Percentiles rank a stretch among this genome's conserved stretches.
Evolutionary conservation across 2,113 vertebrate species (phyloP).

Genomic region (Cygnus atratus): DNA sequence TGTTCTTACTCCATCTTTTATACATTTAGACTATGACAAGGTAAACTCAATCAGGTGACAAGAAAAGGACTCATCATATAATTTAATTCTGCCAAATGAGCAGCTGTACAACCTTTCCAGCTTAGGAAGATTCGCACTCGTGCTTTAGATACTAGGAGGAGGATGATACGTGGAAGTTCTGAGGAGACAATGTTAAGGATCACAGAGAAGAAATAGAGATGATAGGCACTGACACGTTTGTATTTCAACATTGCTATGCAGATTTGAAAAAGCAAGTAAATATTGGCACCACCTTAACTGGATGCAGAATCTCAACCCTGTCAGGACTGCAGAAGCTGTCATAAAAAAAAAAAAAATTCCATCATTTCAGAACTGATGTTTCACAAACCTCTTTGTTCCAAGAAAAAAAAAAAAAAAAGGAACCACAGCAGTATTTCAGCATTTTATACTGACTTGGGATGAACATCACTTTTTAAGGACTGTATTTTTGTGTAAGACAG

Average conservation of each 20-base stretch:
- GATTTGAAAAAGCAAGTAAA: neutral
- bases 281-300: neutral
- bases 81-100: rapidly evolving
- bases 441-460: neutral
- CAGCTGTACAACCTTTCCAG: neutral
- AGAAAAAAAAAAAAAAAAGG: neutral
- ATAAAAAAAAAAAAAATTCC: neutral
- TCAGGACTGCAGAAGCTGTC: neutral
- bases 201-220: rapidly evolving
- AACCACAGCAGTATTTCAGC: neutral
- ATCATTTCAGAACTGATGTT: neutral
- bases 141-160: no score
- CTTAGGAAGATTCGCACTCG: neutral
- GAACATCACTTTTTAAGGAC: neutral
- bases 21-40: neutral
- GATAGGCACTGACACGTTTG: rapidly evolving
- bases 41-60: neutral
- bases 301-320: neutral
- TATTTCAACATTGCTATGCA: neutral
- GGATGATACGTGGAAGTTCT: neutral
- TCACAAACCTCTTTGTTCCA: neutral
- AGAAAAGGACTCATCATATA: neutral
- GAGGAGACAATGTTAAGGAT: no score
- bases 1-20: neutral
- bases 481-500: neutral